Conservation (phyloP, 2,797 vertebrate species). For the Myripristis jacobus region DNA sequence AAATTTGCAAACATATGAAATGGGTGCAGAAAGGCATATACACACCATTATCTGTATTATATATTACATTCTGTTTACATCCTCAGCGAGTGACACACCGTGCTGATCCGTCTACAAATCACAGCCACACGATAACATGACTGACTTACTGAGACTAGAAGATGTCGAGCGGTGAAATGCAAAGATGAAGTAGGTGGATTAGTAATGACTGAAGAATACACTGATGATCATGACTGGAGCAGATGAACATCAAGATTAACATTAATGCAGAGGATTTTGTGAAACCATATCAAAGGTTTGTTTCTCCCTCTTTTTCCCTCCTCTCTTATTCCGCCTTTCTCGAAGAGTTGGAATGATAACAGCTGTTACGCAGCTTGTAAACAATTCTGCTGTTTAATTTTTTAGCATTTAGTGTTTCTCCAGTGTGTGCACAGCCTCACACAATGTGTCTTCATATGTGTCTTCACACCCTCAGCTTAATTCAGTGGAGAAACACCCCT, state of each 20-base stretch:
- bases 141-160: too few species aligned
- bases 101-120: too few species aligned
- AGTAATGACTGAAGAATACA: too few species aligned
- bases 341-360: background rate
- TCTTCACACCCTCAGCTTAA: constrained; percentile 22
- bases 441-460: constrained; percentile 14
- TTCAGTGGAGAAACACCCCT: constrained; percentile 37
- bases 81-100: too few species aligned
- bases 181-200: too few species aligned
- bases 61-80: too few species aligned
- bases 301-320: background rate
- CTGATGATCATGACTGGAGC: too few species aligned
- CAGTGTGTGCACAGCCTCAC: constrained; percentile 6
- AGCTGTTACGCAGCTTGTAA: background rate
- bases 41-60: too few species aligned
- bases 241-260: background rate
- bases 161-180: too few species aligned
- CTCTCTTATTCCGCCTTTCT: background rate
- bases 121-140: too few species aligned
- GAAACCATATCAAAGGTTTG: background rate
- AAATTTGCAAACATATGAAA: constrained; percentile 18
- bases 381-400: constrained; percentile 8
- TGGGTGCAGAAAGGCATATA: background rate
- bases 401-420: constrained; percentile 3
- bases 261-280: background rate